These are phyloP conservation scores for Pachyramphus minor DNA, from an alignment of 2,113 vertebrate species.

Conservation along the genomic window DNA sequence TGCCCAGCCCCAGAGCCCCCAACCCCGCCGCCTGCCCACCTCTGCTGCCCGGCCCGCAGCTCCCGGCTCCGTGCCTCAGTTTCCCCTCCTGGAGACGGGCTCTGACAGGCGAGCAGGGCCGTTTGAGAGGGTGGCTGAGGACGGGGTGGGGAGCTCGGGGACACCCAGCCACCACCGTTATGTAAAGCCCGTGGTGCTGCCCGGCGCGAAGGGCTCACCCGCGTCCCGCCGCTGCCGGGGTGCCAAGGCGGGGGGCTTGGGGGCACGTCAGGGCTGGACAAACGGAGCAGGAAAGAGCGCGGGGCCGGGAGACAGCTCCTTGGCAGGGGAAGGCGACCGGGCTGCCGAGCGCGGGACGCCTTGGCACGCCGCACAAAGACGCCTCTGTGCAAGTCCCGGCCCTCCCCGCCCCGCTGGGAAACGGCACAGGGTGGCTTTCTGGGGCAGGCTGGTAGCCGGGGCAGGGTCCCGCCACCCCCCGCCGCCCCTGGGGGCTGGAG, in stretches of 20 bases:
- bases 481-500: not conserved
- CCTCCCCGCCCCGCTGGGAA: constrained; percentile 64
- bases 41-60: not conserved
- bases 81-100: not conserved
- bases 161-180: not conserved
- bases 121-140: not conserved
- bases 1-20: not conserved
- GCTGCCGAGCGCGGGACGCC: constrained; percentile 67
- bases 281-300: constrained; percentile 43
- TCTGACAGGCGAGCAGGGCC: accelerated
- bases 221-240: not conserved
- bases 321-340: constrained; percentile 61
- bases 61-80: not conserved
- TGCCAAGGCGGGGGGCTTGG: constrained; percentile 10
- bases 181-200: not conserved
- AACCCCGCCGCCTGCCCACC: not conserved
- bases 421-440: constrained; percentile 55
- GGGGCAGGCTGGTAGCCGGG: constrained; percentile 57
- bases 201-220: not conserved
- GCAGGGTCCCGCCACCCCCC: not conserved
- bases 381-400: constrained; percentile 63
- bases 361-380: constrained; percentile 75
- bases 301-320: constrained; percentile 60
- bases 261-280: constrained; percentile 33
- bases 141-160: not conserved